Evolutionary conservation across 1,140 invertebrate genomes (phyloP).

Genomic region (Meloidogyne exigua): DNA sequence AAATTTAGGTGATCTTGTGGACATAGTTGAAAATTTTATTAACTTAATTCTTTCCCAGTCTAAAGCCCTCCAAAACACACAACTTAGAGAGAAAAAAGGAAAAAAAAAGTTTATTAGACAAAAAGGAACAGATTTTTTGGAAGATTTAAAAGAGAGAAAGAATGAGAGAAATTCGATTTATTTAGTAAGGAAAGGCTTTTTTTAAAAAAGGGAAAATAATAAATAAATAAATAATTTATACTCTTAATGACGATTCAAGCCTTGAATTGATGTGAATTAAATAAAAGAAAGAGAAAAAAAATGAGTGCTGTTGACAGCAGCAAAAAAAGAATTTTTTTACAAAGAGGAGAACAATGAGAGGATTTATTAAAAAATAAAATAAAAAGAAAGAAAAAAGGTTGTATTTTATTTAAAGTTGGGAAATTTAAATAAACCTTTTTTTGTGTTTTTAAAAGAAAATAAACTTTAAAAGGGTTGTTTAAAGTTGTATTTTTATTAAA

Average conservation of each 20-base stretch:
- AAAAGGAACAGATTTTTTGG: constrained; percentile 4
- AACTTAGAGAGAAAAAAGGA: neutral
- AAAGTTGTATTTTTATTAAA: no score
- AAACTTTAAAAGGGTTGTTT: no score
- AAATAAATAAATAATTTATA: constrained; percentile 8
- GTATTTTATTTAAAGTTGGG: neutral
- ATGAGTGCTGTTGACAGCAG: neutral
- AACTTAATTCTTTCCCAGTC: neutral
- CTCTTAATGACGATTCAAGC: neutral
- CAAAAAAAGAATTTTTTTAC: neutral
- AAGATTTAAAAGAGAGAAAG: neutral
- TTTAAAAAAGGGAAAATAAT: constrained; percentile 12
- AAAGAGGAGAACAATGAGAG: neutral
- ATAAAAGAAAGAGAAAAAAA: neutral
- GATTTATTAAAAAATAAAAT: neutral
- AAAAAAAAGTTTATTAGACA: neutral
- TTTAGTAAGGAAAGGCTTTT: neutral
- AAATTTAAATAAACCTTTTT: no score
- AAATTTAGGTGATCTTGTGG: neutral
- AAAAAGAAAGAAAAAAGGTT: neutral
- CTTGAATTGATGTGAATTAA: neutral
- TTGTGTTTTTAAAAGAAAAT: no score
- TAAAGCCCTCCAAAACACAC: neutral
- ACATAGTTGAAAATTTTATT: neutral
- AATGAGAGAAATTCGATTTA: neutral